These are phyloP conservation scores for Polypedilum vanderplanki DNA, from an alignment of 1,140 invertebrate genomes.

Conservation along the genomic window DNA sequence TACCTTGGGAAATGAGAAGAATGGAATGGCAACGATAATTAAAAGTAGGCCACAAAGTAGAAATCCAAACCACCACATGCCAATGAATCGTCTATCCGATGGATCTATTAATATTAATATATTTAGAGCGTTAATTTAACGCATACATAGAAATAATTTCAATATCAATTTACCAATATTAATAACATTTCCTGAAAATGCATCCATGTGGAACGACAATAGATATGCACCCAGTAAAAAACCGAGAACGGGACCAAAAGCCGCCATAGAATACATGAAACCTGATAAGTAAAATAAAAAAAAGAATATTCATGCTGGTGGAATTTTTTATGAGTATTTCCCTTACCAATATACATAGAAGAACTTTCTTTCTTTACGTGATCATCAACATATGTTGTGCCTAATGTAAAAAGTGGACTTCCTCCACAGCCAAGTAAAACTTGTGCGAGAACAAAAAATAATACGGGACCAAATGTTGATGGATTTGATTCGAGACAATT, in stretches of 20 bases:
- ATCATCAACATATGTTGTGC: constrained; percentile 84
- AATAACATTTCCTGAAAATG: constrained; percentile 60
- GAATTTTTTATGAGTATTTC: neutral
- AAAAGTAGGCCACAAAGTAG: constrained; percentile 71
- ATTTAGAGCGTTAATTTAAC: neutral
- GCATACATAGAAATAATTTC: neutral
- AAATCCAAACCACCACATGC: constrained; percentile 94
- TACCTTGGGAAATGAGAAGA: constrained; percentile 84
- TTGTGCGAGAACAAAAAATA: constrained; percentile 83
- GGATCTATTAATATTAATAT: constrained; percentile 50
- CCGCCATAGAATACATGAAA: constrained; percentile 88
- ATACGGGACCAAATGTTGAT: constrained; percentile 68
- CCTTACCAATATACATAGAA: constrained; percentile 72
- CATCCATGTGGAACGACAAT: constrained; percentile 84
- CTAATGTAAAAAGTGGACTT: constrained; percentile 72
- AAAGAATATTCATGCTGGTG: neutral
- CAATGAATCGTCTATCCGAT: constrained; percentile 79
- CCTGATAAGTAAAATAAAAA: constrained; percentile 49
- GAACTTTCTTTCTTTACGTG: constrained; percentile 76
- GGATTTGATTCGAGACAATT: constrained; percentile 74
- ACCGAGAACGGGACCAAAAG: constrained; percentile 86
- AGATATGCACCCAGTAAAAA: constrained; percentile 86
- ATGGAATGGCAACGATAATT: constrained; percentile 74
- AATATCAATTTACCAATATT: constrained; percentile 54
- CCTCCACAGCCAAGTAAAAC: constrained; percentile 84